These are phyloP conservation scores for Promerops cafer DNA, from an alignment of 2,113 vertebrate genomes.

Conservation along the genomic window DNA sequence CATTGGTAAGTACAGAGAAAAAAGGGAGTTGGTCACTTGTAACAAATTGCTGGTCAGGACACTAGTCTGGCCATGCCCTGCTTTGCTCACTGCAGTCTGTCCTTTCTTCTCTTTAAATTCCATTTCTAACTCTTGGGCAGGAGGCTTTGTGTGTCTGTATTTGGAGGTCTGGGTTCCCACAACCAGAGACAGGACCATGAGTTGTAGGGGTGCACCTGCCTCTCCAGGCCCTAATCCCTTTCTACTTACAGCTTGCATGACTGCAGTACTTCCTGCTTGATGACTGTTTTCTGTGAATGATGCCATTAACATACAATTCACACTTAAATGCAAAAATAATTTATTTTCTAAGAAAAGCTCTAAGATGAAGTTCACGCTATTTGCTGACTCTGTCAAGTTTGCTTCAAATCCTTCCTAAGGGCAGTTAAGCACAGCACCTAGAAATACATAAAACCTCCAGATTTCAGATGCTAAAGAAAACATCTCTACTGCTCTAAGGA, in stretches of 20 bases:
- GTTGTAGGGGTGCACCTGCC: not conserved
- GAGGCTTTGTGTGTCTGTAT: not conserved
- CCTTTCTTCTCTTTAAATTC: not conserved
- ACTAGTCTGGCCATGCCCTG: not conserved
- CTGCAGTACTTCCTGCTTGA: not conserved
- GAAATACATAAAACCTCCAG: not conserved
- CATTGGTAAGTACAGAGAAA: not conserved
- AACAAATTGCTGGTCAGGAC: not conserved
- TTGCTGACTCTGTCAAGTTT: not conserved
- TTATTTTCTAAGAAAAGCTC: not conserved
- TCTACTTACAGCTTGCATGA: not conserved
- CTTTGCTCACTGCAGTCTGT: not conserved
- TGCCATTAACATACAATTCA: not conserved
- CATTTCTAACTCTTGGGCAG: not conserved
- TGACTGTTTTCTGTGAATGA: not conserved
- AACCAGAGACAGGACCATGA: not conserved
- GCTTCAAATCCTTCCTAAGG: not conserved
- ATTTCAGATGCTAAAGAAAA: not conserved
- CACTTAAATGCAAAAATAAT: not conserved
- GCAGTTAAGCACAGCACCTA: not conserved
- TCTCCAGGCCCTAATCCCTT: not conserved
- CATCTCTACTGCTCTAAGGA: not conserved
- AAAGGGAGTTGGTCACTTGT: not conserved
- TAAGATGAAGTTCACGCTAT: not conserved
- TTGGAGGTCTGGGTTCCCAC: not conserved